Percentiles rank a stretch among this genome's conserved stretches.
Evolutionary conservation across 2,797 vertebrate species (phyloP).

Genomic region (Bradypodion ventrale): DNA sequence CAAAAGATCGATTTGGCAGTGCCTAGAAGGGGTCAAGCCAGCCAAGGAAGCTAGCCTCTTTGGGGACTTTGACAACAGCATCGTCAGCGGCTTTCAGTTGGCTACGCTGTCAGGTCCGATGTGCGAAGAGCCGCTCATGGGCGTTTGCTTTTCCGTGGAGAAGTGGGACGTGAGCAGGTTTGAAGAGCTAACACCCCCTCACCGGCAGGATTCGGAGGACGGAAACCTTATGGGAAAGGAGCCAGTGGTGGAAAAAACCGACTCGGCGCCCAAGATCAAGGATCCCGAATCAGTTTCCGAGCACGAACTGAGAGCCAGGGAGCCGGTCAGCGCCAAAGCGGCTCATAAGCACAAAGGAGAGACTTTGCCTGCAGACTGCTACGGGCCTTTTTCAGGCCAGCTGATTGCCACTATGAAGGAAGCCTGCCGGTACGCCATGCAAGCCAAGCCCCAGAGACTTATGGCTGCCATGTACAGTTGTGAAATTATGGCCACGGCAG

Average conservation of each 20-base stretch:
- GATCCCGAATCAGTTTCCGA: not conserved
- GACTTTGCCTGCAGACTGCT: constrained; percentile 76
- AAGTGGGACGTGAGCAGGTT: constrained; percentile 83
- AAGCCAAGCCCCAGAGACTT: constrained; percentile 90
- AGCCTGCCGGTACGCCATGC: constrained; percentile 89
- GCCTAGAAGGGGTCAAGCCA: constrained; percentile 65
- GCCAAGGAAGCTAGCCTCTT: constrained; percentile 61
- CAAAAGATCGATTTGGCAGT: constrained; percentile 87
- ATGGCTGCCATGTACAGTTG: constrained; percentile 99
- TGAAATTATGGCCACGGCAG: constrained; percentile 94
- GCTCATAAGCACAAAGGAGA: constrained; percentile 68
- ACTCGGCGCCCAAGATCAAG: not conserved
- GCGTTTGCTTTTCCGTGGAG: constrained; percentile 92
- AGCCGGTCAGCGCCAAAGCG: not conserved
- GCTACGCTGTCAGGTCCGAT: constrained; percentile 91
- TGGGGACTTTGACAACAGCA: constrained; percentile 89
- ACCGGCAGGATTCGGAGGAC: constrained; percentile 60
- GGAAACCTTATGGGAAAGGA: constrained; percentile 10
- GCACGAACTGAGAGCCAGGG: not conserved
- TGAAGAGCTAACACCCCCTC: constrained; percentile 43
- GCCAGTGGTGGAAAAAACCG: not conserved
- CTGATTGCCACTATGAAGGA: constrained; percentile 96
- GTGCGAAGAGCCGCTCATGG: constrained; percentile 98
- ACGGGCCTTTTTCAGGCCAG: constrained; percentile 92
- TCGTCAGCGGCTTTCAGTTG: constrained; percentile 95